Evolutionary conservation across 2,888 invertebrate species (phyloP), one percentile per base, ranked within the genome.

Genomic region (Bellardia bayeri): DNA sequence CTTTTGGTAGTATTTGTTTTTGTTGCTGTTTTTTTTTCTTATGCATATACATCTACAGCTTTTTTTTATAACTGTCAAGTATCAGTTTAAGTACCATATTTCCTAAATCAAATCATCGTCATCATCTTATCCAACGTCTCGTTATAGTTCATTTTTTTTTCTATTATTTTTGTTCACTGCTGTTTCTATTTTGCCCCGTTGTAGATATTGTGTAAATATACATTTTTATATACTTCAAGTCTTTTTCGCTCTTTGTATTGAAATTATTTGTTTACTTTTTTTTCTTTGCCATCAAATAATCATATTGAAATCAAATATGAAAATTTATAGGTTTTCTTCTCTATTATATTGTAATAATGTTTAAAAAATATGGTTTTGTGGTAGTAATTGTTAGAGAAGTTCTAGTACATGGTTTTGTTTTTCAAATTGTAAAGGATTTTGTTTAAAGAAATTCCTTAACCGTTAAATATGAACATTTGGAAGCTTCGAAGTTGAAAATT

Each of bases 81-180:
- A 87, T 74, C 82, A 82, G 56, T 85, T 87, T 85, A 85, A 87
- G 85, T 87, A 79, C 69, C 87, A 87, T 75, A 87, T 85, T 87
- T 85, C 68, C 82, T 68, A 75, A 87, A 87, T 87, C 87, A 87
- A 87, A 87, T 87, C 82, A 85, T 82, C 68, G 82, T 87, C 87
- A 78, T 86, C 82, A 58, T 84, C 79, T 69, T 69, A 69, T 80
- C 75, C 49, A 83, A 68, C 71, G 71, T 84, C 72, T 78, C 72
- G 64, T 83, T 84, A 74, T 1, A 68, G 33, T 54, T 76, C 23
- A 63, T 3, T 75, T 23, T 51, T 61, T 68, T 58, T 40, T 40
- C 16, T 11, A 30, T 66, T 56, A 64, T 45, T 37, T 76, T 64
- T 51, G 13, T 45, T 45, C 45, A 9, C 30, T 54, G 16, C 8